Evolutionary conservation across 2,888 invertebrate species (phyloP).

Genomic region (Agriopis aurantiaria): DNA sequence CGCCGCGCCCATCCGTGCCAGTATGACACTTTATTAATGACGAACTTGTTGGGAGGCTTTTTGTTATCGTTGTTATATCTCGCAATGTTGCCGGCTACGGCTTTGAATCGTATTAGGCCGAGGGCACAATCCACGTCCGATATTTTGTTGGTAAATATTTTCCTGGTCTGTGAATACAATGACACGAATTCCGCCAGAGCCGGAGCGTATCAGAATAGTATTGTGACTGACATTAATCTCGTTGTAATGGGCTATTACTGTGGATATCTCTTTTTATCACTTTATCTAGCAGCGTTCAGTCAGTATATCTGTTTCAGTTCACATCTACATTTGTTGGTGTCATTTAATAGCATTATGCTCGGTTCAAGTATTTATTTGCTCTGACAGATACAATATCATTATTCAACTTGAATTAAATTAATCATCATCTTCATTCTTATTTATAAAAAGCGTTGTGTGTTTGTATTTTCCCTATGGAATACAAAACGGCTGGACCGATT

Average conservation of each 20-base stretch:
- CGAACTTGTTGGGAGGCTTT: conserved; percentile 65
- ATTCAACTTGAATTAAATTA: too few relatives aligned
- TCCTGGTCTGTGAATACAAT: conserved; percentile 28
- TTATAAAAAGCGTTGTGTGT: too few relatives aligned
- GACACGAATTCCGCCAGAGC: conserved; percentile 11
- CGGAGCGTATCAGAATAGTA: conserved; percentile 4
- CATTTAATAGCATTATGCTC: not conserved
- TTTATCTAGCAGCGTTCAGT: not conserved
- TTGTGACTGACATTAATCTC: conserved; percentile 4
- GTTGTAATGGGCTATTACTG: too few relatives aligned
- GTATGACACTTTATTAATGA: conserved; percentile 77
- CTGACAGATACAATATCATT: too few relatives aligned
- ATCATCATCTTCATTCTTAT: too few relatives aligned
- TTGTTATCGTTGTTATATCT: conserved; percentile 63
- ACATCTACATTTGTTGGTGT: not conserved
- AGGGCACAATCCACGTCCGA: conserved; percentile 19
- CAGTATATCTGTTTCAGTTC: not conserved
- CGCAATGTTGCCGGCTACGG: conserved; percentile 46
- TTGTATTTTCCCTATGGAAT: too few relatives aligned
- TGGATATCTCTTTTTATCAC: not conserved
- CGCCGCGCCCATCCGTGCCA: conserved; percentile 73
- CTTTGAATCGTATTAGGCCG: conserved; percentile 53
- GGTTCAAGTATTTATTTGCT: too few relatives aligned
- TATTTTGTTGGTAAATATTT: conserved; percentile 11
- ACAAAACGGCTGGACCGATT: too few relatives aligned